phyloP scores from a whole-genome alignment of 2,888 invertebrate genomes.

The Epistrophe grossulariae region DNA sequence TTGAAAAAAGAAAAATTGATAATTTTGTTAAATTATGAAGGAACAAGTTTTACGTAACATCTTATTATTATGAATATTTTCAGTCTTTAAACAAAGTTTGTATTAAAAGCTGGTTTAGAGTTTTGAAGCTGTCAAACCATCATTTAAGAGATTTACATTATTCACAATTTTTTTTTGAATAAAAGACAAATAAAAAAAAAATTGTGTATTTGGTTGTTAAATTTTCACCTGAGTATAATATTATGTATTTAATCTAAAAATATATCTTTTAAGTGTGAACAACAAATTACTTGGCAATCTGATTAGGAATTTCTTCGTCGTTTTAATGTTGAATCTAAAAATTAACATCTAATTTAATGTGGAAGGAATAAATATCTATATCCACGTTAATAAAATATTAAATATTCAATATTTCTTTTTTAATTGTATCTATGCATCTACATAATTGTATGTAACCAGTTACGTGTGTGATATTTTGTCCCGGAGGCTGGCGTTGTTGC shows the following conservation, averaged over 20 bases:
- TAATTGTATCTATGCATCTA: not conserved
- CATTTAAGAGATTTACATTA: no score
- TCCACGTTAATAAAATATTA: conserved; percentile 10
- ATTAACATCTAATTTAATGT: conserved; percentile 36
- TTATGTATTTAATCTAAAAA: conserved; percentile 22
- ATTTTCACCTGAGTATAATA: not conserved
- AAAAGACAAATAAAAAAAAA: not conserved
- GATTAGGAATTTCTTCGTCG: conserved; percentile 40
- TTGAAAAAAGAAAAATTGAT: no score
- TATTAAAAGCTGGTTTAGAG: no score
- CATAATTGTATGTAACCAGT: not conserved
- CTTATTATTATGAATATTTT: no score
- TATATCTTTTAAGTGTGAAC: conserved; percentile 25
- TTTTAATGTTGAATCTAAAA: not conserved
- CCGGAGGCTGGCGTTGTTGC: conserved; percentile 7
- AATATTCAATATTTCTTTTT: conserved; percentile 20
- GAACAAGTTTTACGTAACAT: no score
- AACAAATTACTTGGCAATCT: conserved; percentile 38
- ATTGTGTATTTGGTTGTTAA: not conserved
- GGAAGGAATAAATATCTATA: conserved; percentile 40
- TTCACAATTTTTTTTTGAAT: no score
- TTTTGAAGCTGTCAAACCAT: no score
- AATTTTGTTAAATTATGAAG: no score
- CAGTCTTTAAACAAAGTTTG: no score
- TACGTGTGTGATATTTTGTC: not conserved